A percentile compares a stretch with the other conserved stretches of the same genome.
These are phyloP conservation scores for Scolopax rusticola DNA, from an alignment of 2,797 vertebrate genomes.

Conservation along the genomic window DNA sequence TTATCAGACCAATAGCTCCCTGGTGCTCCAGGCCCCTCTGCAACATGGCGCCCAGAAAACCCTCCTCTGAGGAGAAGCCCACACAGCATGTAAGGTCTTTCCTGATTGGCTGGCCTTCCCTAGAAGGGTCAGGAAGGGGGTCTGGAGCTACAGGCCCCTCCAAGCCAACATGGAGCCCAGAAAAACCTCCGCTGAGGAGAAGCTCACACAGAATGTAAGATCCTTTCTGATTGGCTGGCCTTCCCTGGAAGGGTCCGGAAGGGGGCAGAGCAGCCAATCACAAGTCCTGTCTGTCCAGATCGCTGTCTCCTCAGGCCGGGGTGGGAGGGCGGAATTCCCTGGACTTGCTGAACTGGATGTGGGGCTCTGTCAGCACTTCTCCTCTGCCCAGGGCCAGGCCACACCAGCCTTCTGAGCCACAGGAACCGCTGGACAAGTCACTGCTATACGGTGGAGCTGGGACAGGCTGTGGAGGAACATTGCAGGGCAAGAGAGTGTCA, in stretches of 20 bases:
- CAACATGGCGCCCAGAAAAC: fast-evolving
- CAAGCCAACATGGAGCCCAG: fast-evolving
- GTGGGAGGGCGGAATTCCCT: fast-evolving
- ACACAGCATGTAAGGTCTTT: fast-evolving
- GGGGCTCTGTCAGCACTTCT: fast-evolving
- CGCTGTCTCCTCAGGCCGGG: neutral
- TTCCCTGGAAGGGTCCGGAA: neutral
- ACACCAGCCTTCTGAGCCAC: too few relatives aligned
- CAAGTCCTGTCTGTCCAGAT: fast-evolving
- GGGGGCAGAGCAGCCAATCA: neutral
- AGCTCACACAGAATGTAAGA: fast-evolving
- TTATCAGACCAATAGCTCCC: fast-evolving
- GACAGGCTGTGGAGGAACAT: neutral
- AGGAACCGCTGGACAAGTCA: neutral
- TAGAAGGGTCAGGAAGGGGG: neutral
- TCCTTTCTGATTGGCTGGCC: neutral
- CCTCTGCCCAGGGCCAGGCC: too few relatives aligned
- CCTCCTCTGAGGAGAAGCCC: fast-evolving
- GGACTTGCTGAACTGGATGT: fast-evolving
- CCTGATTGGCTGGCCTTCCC: neutral
- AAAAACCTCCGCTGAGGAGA: fast-evolving
- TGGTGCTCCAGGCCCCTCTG: fast-evolving
- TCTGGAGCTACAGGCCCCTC: fast-evolving
- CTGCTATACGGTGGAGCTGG: fast-evolving
- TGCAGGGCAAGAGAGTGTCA: fast-evolving